Evolutionary conservation across 2,888 invertebrate genomes (phyloP), one percentile per base, ranked within the genome.

Genomic region (Parochlus steinenii): DNA sequence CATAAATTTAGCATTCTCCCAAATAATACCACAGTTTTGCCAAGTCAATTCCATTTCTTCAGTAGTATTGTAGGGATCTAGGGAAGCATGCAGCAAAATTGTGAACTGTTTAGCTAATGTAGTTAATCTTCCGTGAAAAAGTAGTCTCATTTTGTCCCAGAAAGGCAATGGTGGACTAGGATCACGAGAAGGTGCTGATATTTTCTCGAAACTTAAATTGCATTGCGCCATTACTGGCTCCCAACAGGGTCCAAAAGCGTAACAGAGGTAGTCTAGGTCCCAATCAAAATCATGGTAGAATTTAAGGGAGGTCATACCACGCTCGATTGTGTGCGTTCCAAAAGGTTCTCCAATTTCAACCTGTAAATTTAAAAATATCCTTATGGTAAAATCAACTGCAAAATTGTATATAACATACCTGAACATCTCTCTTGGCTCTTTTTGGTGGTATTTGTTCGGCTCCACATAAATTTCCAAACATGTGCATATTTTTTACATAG

Each of bases 231-330:
- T 59, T 0, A 58, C 89, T 0, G 98, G 95, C 52, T 98, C 98
- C 98, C 98, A 98, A 56, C 97, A 97, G 0, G 97, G 93, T 0
- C 98, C 98, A 53, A 98, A 97, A 0, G 95, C 92, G 54, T 92
- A 85, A 51, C 81, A 80, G 52, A 75, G 85, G 44, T 79, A 76
- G 34, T 82, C 77, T 47, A 90, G 74, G 55, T 92, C 90, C 63
- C 89, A 89, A 57, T 89, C 90, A 39, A 98, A 71, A 58, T 98
- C 97, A 61, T 98, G 92, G 62, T 92, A 98, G 64, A 89, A 95
- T 60, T 98, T 98, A 26, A 97, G 64, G 0, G 93, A 77, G 32
- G 89, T 81, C 82, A 98, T 89, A 44, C 80, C 79, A 37, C 97
- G 69, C 54, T 92, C 81, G 8, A 98, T 70, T n/a, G 69, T 67